Evolutionary conservation across 2,797 vertebrate species (phyloP).

Genomic region (Epinephelus awoara): DNA sequence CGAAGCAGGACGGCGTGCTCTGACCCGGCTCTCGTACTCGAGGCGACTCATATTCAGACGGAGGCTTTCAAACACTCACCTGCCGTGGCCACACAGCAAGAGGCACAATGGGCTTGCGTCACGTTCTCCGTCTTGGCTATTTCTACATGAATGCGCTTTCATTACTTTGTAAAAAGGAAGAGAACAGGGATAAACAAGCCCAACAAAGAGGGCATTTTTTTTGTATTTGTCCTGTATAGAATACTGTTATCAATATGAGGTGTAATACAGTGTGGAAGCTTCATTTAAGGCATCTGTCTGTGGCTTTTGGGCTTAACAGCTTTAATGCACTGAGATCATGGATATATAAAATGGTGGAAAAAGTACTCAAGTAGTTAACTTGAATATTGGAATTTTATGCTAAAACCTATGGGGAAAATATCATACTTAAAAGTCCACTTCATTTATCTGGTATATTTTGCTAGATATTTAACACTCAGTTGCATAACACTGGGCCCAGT

Average conservation of each 20-base stretch:
- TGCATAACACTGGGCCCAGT: too few relatives aligned
- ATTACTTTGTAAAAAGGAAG: conserved; percentile 61
- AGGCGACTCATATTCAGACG: conserved; percentile 68
- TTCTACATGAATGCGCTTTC: conserved; percentile 70
- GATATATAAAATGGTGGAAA: background rate
- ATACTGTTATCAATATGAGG: conserved; percentile 30
- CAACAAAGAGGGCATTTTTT: conserved; percentile 56
- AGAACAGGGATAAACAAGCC: conserved; percentile 51
- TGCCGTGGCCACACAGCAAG: conserved; percentile 54
- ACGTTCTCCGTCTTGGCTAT: conserved; percentile 60
- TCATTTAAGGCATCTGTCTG: conserved; percentile 30
- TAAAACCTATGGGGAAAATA: too few relatives aligned
- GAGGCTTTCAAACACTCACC: conserved; percentile 77
- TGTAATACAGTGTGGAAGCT: conserved; percentile 24
- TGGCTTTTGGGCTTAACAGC: conserved; percentile 37
- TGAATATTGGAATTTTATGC: background rate
- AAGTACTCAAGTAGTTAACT: background rate
- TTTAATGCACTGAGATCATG: conserved; percentile 27
- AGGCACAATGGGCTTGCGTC: conserved; percentile 67
- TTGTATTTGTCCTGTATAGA: conserved; percentile 48
- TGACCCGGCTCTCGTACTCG: conserved; percentile 66
- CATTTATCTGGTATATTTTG: too few relatives aligned
- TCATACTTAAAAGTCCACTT: too few relatives aligned
- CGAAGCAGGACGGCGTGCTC: conserved; percentile 64
- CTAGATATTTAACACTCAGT: too few relatives aligned